Conservation (phyloP, 2,797 vertebrate species). For the Trichosurus vulpecula region DNA sequence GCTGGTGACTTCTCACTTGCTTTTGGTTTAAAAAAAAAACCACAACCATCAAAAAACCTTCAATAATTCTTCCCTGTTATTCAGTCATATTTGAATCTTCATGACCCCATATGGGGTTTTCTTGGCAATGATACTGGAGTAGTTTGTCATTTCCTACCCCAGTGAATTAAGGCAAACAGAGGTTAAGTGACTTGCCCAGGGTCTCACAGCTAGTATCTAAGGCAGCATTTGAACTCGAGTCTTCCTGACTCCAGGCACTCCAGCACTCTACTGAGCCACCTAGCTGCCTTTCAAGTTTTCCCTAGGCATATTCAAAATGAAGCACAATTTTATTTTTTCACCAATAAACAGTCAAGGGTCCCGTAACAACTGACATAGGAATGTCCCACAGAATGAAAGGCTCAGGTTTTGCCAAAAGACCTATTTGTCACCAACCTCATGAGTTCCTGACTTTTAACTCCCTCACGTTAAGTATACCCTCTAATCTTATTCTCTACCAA, state of each 20-base stretch:
- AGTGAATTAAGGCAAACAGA: not conserved
- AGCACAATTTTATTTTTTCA: not conserved
- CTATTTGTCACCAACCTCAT: too few species aligned
- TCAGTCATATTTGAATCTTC: not conserved
- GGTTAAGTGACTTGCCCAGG: too few species aligned
- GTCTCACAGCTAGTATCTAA: not conserved
- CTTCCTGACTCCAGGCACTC: not conserved
- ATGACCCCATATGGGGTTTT: not conserved
- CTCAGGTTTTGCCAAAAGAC: too few species aligned
- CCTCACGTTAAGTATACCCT: not conserved
- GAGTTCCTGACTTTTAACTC: not conserved
- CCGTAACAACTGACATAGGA: not conserved
- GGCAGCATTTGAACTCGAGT: not conserved
- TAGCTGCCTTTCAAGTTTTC: not conserved
- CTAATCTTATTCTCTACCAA: not conserved
- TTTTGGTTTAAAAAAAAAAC: not conserved
- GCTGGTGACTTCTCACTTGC: not conserved
- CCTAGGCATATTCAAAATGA: not conserved
- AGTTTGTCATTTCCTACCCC: not conserved
- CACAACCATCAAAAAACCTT: not conserved
- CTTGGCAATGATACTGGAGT: not conserved
- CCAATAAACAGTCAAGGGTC: not conserved
- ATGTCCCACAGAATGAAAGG: not conserved
- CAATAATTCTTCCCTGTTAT: not conserved
- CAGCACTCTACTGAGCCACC: not conserved